A percentile compares a stretch with the other conserved stretches of the same genome.
phyloP scores from a whole-genome alignment of 2,888 invertebrate species.

The Resseliella maxima region DNA sequence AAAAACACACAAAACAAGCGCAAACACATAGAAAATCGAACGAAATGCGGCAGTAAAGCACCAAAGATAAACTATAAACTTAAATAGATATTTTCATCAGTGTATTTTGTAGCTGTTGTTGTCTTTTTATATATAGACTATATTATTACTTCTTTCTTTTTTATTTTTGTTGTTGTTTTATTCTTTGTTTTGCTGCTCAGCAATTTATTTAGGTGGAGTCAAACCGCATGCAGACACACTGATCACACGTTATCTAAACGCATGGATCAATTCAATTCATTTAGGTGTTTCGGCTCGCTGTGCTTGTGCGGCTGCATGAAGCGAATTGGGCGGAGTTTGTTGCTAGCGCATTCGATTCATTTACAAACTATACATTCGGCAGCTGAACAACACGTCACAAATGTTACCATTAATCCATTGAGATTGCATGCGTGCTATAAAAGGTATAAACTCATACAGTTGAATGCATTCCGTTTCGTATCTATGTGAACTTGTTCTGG shows the following conservation, averaged over 20 bases:
- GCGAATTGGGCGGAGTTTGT: constrained; percentile 43
- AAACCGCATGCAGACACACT: constrained; percentile 44
- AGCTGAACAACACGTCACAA: constrained; percentile 50
- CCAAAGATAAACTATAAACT: constrained; percentile 34
- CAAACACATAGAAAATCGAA: background rate
- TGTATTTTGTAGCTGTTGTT: background rate
- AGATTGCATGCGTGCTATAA: constrained; percentile 47
- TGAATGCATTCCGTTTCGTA: constrained; percentile 49
- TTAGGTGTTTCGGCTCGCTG: constrained; percentile 42
- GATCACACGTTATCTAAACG: constrained; percentile 55
- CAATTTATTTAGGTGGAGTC: constrained; percentile 53
- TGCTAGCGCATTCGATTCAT: background rate
- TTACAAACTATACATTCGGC: constrained; percentile 6
- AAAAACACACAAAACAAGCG: constrained; percentile 2
- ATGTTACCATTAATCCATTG: constrained; percentile 53
- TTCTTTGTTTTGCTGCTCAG: background rate
- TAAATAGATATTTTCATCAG: constrained; percentile 49
- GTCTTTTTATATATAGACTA: no score
- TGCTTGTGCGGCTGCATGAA: constrained; percentile 22
- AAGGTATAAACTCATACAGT: constrained; percentile 13
- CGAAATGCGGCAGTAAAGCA: constrained; percentile 38
- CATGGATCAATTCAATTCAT: constrained; percentile 53
- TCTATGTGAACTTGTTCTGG: constrained; percentile 53
- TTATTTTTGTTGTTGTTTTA: background rate
- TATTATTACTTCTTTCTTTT: background rate